Evolutionary conservation across 1,140 invertebrate species (phyloP).

Genomic region (Cryptotermes secundus): DNA sequence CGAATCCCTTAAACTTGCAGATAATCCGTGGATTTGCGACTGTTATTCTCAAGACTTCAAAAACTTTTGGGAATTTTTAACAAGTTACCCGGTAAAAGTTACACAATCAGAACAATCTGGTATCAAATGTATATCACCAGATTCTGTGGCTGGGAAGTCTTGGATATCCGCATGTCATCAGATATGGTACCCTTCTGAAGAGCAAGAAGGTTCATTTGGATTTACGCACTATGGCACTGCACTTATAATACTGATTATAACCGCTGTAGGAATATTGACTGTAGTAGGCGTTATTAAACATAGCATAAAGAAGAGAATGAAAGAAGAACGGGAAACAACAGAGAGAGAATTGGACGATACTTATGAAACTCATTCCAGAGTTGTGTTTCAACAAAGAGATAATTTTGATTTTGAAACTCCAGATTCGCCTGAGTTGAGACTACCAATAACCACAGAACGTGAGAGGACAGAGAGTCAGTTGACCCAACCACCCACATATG

Average conservation of each 20-base stretch:
- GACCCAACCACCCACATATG: background rate
- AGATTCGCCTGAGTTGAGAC: background rate
- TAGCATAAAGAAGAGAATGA: background rate
- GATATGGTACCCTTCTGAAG: background rate
- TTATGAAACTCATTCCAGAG: background rate
- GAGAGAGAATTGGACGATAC: background rate
- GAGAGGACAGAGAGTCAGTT: background rate
- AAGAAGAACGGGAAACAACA: background rate
- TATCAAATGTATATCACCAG: background rate
- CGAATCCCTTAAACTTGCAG: constrained; percentile 24
- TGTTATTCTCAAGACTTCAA: constrained; percentile 26
- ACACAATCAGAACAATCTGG: background rate
- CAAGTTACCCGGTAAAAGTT: background rate
- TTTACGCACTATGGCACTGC: background rate
- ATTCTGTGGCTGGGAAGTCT: background rate
- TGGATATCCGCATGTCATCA: background rate
- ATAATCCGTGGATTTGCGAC: constrained; percentile 33
- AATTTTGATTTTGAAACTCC: background rate
- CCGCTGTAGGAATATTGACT: background rate
- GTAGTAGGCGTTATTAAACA: background rate
- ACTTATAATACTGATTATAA: background rate
- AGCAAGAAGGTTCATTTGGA: background rate
- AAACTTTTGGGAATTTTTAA: constrained; percentile 26
- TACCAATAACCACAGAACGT: background rate
- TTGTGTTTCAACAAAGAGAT: background rate